Evolutionary conservation across 2,797 vertebrate species (phyloP).

Genomic region (Melanotaenia parkinsoni): DNA sequence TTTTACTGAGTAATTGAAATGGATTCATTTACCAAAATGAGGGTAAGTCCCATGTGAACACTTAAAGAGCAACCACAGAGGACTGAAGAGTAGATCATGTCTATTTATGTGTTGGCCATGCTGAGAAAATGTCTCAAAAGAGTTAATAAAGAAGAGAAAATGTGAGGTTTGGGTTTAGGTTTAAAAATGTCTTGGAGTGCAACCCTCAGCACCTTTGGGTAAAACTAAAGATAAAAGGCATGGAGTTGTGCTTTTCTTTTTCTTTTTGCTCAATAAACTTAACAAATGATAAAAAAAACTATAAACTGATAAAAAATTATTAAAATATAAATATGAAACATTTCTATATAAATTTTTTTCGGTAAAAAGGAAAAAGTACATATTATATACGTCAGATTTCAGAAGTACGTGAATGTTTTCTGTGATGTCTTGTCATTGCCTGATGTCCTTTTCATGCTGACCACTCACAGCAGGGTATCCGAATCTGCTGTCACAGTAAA

Average conservation of each 20-base stretch:
- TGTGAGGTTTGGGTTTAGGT: too few species aligned
- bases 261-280: neutral
- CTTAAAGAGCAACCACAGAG: too few species aligned
- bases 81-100: too few species aligned
- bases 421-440: slow-evolving; percentile 20
- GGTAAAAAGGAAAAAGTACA: neutral
- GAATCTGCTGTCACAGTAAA: slow-evolving; percentile 31
- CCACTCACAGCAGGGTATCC: slow-evolving; percentile 36
- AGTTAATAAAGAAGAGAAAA: too few species aligned
- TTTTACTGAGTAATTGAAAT: too few species aligned
- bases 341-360: neutral
- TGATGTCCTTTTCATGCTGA: slow-evolving; percentile 47
- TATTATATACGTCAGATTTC: slow-evolving; percentile 3
- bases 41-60: too few species aligned
- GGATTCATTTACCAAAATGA: too few species aligned
- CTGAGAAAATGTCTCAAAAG: too few species aligned
- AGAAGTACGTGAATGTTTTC: slow-evolving; percentile 3
- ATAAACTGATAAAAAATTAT: neutral
- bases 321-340: neutral
- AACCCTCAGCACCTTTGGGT: too few species aligned
- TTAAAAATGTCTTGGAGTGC: too few species aligned
- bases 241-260: too few species aligned
- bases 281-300: neutral
- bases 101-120: too few species aligned
- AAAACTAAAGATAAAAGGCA: neutral